Evolutionary conservation across 2,113 vertebrate species (phyloP), one percentile per base, ranked within the genome.

Genomic region (Ammodytes marinus): DNA sequence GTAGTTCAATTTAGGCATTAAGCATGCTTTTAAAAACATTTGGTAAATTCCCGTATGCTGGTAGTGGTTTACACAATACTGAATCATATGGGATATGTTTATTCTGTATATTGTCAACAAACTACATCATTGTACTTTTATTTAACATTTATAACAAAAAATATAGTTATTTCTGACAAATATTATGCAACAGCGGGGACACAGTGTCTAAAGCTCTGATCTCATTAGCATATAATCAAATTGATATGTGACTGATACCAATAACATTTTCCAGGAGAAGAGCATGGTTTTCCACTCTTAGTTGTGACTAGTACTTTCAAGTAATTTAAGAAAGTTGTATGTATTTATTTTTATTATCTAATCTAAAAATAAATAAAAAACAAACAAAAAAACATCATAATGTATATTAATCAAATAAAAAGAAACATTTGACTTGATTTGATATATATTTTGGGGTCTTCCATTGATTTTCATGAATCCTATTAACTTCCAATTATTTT

Each of bases 191-290:
- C n/a, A 37, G 17, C 1, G 4, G 6, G n/a, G 27, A 68, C 69
- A 72, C 37, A 27, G n/a, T 53, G 15, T 59, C 42, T 10, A 35
- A 39, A 11, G 6, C 68, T 72, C 52, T 65, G 64, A 50, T 74
- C 67, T 83, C 61, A 86, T 52, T 35, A 15, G 45, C 13, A 46
- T 59, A 66, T 64, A 58, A 80, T 77, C 57, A 72, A 69, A 80
- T 64, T 58, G 0, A 72, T 37, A 66, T 55, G 58, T 80, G 68
- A 80, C 52, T 58, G 9, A 66, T 15, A 17, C 5, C n/a, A 19
- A 15, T 8, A 5, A 55, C 43, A 5, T 50, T 49, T 59, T 59
- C 15, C 53, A 52, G 37, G 11, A 27, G 27, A 35, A 9, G 6
- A 61, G 15, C 7, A 52, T 14, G 4, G 11, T 45, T 55, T 63